phyloP scores from a whole-genome alignment of 2,888 invertebrate species.

The Ormyrus pomaceus region DNA sequence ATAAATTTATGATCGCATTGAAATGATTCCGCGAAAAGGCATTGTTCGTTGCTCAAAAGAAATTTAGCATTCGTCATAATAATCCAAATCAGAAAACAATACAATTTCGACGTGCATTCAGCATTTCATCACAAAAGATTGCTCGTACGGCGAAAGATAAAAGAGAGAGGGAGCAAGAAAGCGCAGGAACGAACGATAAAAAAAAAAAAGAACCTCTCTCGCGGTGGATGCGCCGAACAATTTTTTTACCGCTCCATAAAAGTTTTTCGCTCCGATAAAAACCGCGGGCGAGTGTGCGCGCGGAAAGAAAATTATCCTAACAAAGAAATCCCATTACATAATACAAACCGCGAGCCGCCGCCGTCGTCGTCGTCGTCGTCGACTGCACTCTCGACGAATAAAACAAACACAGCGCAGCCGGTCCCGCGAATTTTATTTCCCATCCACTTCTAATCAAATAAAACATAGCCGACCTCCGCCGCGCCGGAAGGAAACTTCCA shows the following conservation, averaged over 20 bases:
- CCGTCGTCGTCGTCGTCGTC: background rate
- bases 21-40: background rate
- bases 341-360: constrained; percentile 30
- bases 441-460: constrained; percentile 50
- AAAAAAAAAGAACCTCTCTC: constrained; percentile 20
- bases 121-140: constrained; percentile 37
- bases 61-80: background rate
- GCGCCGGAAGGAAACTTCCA: constrained; percentile 37
- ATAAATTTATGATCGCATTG: background rate
- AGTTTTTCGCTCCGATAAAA: constrained; percentile 39
- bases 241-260: constrained; percentile 45
- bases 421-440: constrained; percentile 46
- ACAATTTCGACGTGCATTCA: constrained; percentile 24
- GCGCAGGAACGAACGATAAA: background rate
- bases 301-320: constrained; percentile 52
- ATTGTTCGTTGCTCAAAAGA: background rate
- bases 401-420: constrained; percentile 28
- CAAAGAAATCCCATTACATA: constrained; percentile 52
- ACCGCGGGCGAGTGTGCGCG: background rate
- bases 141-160: background rate
- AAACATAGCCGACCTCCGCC: constrained; percentile 39
- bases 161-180: constrained; percentile 2
- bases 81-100: constrained; percentile 29
- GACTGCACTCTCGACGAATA: constrained; percentile 28
- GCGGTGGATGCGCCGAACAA: constrained; percentile 12